Conservation (phyloP, 2,113 vertebrate genomes). For the Argyrosomus japonicus region DNA sequence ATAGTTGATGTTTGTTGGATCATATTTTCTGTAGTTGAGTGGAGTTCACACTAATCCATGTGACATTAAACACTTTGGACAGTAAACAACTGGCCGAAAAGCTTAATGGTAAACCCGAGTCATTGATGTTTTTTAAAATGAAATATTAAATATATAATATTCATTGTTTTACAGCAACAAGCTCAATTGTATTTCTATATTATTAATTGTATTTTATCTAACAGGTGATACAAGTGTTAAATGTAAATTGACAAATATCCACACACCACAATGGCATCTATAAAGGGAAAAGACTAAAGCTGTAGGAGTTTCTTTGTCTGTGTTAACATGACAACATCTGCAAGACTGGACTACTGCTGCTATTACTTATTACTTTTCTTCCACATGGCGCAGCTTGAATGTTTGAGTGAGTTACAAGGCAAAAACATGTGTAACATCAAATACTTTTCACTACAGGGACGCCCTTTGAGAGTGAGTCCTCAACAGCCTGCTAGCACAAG, state of each 20-base stretch:
- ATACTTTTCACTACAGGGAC: slow-evolving; percentile 76
- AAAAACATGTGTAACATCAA: background rate
- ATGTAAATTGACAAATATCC: too few species aligned
- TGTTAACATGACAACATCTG: background rate
- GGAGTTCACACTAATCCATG: background rate
- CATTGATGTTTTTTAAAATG: background rate
- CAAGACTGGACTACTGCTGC: too few species aligned
- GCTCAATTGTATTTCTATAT: background rate
- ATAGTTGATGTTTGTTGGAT: too few species aligned
- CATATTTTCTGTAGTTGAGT: too few species aligned
- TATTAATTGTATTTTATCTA: too few species aligned
- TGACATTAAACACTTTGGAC: too few species aligned
- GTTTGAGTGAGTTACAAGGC: background rate
- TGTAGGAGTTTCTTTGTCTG: too few species aligned
- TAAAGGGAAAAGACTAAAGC: too few species aligned
- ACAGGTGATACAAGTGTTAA: too few species aligned
- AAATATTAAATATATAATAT: background rate
- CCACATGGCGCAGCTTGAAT: background rate
- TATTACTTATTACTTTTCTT: background rate
- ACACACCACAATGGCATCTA: too few species aligned
- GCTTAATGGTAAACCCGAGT: too few species aligned
- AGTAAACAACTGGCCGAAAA: background rate
- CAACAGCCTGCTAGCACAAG: slow-evolving; percentile 66
- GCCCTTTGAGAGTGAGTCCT: slow-evolving; percentile 78
- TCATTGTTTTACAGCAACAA: background rate